A percentile compares a stretch with the other conserved stretches of the same genome.
Evolutionary conservation across 2,113 vertebrate genomes (phyloP).

Genomic region (Chionodraco myersi): DNA sequence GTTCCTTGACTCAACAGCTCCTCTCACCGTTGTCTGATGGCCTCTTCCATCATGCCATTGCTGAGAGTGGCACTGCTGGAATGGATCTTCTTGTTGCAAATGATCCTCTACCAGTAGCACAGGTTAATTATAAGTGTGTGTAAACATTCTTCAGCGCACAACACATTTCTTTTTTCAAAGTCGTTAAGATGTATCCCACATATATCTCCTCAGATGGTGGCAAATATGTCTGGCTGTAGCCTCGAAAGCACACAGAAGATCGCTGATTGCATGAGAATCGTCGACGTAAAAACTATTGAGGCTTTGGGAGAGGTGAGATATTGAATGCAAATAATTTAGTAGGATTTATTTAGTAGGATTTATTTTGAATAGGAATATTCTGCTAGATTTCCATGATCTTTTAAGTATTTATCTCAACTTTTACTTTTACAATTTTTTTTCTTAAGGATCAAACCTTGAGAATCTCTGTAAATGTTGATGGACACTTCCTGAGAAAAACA

Average conservation of each 20-base stretch:
- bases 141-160: background rate
- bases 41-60: constrained; percentile 88
- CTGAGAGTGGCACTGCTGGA: constrained; percentile 86
- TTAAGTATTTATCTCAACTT: background rate
- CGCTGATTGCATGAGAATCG: constrained; percentile 73
- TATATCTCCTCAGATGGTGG: constrained; percentile 64
- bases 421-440: background rate
- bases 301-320: constrained; percentile 35
- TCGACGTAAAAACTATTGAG: constrained; percentile 56
- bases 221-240: constrained; percentile 80
- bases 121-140: constrained; percentile 31
- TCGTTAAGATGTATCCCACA: background rate
- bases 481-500: constrained; percentile 59
- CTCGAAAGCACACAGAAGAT: constrained; percentile 36
- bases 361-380: background rate
- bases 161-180: background rate
- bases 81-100: background rate
- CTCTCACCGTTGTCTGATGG: constrained; percentile 85
- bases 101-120: constrained; percentile 46
- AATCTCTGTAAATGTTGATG: constrained; percentile 31
- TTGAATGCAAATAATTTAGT: background rate
- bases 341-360: no score
- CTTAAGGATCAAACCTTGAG: background rate
- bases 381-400: background rate
- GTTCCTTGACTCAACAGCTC: constrained; percentile 73